These are phyloP conservation scores for Dysdera silvatica DNA, from an alignment of 1,140 invertebrate species.

Conservation along the genomic window DNA sequence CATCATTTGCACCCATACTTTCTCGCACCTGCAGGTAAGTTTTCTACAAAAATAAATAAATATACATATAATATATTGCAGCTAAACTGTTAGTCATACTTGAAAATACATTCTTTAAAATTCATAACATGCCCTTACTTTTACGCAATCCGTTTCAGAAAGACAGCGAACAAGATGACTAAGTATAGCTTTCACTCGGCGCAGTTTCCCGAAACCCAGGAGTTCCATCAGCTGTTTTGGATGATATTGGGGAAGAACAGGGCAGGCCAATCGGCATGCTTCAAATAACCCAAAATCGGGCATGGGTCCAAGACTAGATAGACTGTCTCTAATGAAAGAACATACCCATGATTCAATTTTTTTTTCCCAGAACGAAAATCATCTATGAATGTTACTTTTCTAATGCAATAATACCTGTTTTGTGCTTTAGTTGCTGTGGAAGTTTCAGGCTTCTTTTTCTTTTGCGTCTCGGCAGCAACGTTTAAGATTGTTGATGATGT, in stretches of 20 bases:
- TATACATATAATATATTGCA: background rate
- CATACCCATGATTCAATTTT: background rate
- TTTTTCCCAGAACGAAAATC: background rate
- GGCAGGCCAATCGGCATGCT: conserved; percentile 89
- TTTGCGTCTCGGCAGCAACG: conserved; percentile 59
- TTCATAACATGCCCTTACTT: conserved; percentile 14
- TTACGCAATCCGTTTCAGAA: conserved; percentile 34
- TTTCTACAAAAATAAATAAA: conserved; percentile 13
- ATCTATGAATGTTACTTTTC: no score
- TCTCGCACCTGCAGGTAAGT: conserved; percentile 24
- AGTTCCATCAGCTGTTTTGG: conserved; percentile 97
- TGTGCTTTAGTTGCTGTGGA: conserved; percentile 10
- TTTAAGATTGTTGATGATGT: conserved; percentile 65
- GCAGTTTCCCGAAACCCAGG: conserved; percentile 95
- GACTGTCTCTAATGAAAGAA: conserved; percentile 22
- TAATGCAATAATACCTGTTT: conserved; percentile 18
- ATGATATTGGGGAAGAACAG: conserved; percentile 98
- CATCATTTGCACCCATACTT: conserved; percentile 10
- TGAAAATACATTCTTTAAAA: background rate
- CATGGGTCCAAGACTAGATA: conserved; percentile 44
- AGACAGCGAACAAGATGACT: conserved; percentile 77
- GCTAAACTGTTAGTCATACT: background rate
- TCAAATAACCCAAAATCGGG: conserved; percentile 93
- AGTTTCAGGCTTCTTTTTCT: conserved; percentile 48
- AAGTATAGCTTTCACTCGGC: conserved; percentile 95